Base-by-base conservation (phyloP, 2,888 invertebrate genomes). In the Brenthis daphne region DNA sequence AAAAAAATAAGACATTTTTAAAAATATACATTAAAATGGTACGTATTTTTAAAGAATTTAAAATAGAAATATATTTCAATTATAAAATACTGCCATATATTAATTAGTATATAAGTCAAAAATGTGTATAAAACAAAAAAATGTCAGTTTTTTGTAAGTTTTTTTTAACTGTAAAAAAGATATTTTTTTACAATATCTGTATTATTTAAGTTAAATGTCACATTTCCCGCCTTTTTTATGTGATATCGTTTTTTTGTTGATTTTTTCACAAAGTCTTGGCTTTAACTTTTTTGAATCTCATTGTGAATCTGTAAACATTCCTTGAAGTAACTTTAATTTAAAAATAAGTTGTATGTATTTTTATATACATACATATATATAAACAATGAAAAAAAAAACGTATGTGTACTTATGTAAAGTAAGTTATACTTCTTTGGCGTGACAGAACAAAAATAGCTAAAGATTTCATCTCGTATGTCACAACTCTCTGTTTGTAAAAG, bases 1-100 rank as follows among this genome's bases (percentile, higher is more conserved):
- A 60, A 60, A 2, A n/a, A 12, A 29, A n/a, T n/a, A 5, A 29
- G 2, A 60, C n/a, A 47, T 13, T 11, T 12, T 20, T 54, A 20
- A 12, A 20, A 11, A 24, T 24, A 6, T 55, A 37, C 37, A n/a
- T 56, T 8, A 43, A 56, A 33, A n/a, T 55, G 13, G 29, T 56
- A 8, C 16, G 11, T 37, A 2, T 20, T 57, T 6, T 57, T 24
- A 29, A 60, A 29, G 14, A 48, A 12, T 48, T 11, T 5, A 29
- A 29, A 58, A 24, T 8, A 6, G 50, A 50, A 50, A 60, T 2
- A 29, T 13, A 57, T 29, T 66, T 53, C 54, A 66, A 66, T 53
- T 53, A 66, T 50, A n/a, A 14, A 43, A 57, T 54, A 66, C 65
- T 58, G 65, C 65, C 65, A 66, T 66, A 54, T 66, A 58, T 65